phyloP scores from a whole-genome alignment of 2,113 vertebrate genomes.

The Larimichthys crocea region DNA sequence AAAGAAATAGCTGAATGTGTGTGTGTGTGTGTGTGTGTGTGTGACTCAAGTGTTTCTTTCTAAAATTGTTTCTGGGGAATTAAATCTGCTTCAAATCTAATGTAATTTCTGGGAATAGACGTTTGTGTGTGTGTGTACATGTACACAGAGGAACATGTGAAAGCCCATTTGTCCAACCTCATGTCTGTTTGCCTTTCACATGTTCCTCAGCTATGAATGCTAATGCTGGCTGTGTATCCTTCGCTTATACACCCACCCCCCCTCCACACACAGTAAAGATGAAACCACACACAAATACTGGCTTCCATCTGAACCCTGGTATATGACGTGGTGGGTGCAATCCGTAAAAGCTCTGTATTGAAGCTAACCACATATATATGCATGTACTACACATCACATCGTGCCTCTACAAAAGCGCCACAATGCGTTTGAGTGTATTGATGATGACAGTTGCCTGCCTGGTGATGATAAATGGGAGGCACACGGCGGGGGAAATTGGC shows the following conservation, averaged over 20 bases:
- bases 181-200: conserved; percentile 17
- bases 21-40: not conserved
- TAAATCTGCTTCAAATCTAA: not conserved
- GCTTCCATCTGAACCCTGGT: not conserved
- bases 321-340: not conserved
- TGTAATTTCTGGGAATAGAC: not conserved
- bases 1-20: conserved; percentile 3
- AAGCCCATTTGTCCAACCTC: conserved; percentile 25
- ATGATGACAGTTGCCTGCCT: conserved; percentile 32
- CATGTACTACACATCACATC: not conserved
- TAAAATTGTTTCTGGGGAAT: conserved; percentile 29
- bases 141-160: conserved; percentile 30
- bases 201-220: conserved; percentile 20
- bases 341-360: conserved; percentile 1
- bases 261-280: not conserved
- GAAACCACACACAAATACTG: not conserved
- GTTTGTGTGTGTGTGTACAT: conserved; percentile 1
- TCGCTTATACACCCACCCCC: too few relatives aligned
- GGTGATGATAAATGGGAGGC: conserved; percentile 35
- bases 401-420: not conserved
- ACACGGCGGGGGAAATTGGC: conserved; percentile 6
- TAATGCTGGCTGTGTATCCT: conserved; percentile 10
- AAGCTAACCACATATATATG: not conserved
- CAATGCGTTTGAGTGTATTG: conserved; percentile 31
- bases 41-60: conserved; percentile 11